These are phyloP conservation scores for Trialeurodes vaporariorum DNA, from an alignment of 1,140 invertebrate genomes.

Conservation along the genomic window DNA sequence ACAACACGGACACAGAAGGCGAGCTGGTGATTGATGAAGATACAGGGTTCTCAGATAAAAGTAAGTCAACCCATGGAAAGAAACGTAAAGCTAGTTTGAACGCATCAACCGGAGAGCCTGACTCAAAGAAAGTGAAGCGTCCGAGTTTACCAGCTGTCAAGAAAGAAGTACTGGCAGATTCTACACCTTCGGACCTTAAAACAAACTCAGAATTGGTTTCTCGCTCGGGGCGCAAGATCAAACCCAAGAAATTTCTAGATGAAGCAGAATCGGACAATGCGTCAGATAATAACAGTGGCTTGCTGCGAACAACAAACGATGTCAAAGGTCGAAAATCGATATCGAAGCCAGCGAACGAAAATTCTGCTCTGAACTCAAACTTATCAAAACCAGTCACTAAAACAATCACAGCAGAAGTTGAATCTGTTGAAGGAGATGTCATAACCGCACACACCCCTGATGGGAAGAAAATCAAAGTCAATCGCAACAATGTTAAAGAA, in stretches of 20 bases:
- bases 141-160: background rate
- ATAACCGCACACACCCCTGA: conserved; percentile 13
- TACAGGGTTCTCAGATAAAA: conserved; percentile 14
- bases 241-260: conserved; percentile 42
- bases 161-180: background rate
- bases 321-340: background rate
- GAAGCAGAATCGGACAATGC: conserved; percentile 18
- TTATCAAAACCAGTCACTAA: background rate
- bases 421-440: conserved; percentile 12
- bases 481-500: background rate
- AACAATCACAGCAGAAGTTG: conserved; percentile 5
- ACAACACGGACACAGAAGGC: conserved; percentile 21
- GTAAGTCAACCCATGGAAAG: conserved; percentile 10
- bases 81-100: conserved; percentile 11
- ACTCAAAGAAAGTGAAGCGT: conserved; percentile 3
- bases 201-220: conserved; percentile 43
- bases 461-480: conserved; percentile 11
- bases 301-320: background rate
- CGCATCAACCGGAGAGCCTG: background rate
- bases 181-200: background rate
- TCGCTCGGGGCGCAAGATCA: conserved; percentile 61
- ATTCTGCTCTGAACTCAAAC: conserved; percentile 5
- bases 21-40: conserved; percentile 31
- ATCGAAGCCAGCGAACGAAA: conserved; percentile 11
- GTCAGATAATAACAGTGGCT: conserved; percentile 6